Evolutionary conservation across 2,888 invertebrate genomes (phyloP).

Genomic region (Ennomos erosarius): DNA sequence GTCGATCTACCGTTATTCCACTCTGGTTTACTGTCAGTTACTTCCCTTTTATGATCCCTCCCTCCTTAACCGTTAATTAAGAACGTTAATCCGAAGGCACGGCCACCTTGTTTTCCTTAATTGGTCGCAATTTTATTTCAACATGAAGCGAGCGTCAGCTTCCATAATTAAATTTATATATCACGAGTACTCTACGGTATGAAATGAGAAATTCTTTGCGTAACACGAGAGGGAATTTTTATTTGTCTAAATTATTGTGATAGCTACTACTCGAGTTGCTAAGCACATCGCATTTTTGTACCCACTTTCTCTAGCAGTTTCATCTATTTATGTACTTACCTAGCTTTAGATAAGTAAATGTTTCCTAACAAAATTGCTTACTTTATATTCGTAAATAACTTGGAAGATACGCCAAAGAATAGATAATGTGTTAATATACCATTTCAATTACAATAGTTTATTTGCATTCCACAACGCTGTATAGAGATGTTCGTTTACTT

Average conservation of each 20-base stretch:
- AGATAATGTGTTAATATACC: too few species aligned
- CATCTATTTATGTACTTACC: too few species aligned
- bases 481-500: too few species aligned
- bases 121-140: conserved; percentile 80
- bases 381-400: too few species aligned
- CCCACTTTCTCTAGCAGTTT: too few species aligned
- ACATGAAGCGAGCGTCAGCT: conserved; percentile 62
- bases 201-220: conserved; percentile 34
- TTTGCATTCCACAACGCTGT: too few species aligned
- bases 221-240: conserved; percentile 27
- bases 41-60: conserved; percentile 67
- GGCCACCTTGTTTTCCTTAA: conserved; percentile 80
- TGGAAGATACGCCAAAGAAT: too few species aligned
- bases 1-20: conserved; percentile 41
- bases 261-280: conserved; percentile 14
- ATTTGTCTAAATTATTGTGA: conserved; percentile 26
- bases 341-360: too few species aligned
- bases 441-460: too few species aligned
- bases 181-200: conserved; percentile 45
- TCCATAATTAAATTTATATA: conserved; percentile 69
- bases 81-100: conserved; percentile 80
- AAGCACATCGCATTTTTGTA: too few species aligned
- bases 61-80: conserved; percentile 78
- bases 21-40: conserved; percentile 54
- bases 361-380: too few species aligned